Percentiles rank a stretch among this genome's conserved stretches.
Evolutionary conservation across 2,113 vertebrate genomes (phyloP).

Genomic region (Fregata magnificens): DNA sequence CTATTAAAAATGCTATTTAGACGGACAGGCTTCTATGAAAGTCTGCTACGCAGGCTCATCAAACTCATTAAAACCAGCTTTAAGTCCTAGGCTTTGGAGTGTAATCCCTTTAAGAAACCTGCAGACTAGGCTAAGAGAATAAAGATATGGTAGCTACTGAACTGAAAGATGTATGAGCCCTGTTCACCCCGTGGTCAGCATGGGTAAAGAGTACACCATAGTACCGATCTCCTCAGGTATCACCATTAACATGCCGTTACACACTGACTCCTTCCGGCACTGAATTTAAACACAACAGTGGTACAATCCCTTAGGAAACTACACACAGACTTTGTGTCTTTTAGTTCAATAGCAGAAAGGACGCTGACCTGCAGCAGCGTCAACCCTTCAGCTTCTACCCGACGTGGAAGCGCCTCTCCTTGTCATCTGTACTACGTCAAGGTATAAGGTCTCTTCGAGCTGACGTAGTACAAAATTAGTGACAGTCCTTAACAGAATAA

Average conservation of each 20-base stretch:
- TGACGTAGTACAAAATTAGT: neutral
- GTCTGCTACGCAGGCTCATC: slow-evolving; percentile 39
- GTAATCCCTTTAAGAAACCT: slow-evolving; percentile 49
- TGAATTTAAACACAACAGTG: neutral
- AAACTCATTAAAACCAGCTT: slow-evolving; percentile 51
- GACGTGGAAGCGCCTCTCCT: neutral
- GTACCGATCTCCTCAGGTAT: fast-evolving
- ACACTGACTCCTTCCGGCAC: neutral
- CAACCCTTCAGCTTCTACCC: neutral
- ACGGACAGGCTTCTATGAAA: slow-evolving; percentile 7
- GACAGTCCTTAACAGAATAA: neutral
- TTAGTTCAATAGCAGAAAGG: neutral
- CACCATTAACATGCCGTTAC: neutral
- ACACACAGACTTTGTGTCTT: neutral
- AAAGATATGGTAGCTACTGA: neutral
- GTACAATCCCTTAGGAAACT: neutral
- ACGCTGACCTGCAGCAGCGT: neutral
- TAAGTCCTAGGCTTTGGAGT: slow-evolving; percentile 18
- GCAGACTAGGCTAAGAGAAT: neutral
- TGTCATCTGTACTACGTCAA: fast-evolving
- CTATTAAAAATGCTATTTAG: slow-evolving; percentile 24
- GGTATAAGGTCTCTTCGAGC: fast-evolving
- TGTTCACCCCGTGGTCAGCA: fast-evolving
- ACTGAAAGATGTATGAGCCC: neutral
- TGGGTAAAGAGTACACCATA: neutral